These are phyloP conservation scores for Halocaridina rubra DNA, from an alignment of 2,888 invertebrate genomes.

Conservation along the genomic window DNA sequence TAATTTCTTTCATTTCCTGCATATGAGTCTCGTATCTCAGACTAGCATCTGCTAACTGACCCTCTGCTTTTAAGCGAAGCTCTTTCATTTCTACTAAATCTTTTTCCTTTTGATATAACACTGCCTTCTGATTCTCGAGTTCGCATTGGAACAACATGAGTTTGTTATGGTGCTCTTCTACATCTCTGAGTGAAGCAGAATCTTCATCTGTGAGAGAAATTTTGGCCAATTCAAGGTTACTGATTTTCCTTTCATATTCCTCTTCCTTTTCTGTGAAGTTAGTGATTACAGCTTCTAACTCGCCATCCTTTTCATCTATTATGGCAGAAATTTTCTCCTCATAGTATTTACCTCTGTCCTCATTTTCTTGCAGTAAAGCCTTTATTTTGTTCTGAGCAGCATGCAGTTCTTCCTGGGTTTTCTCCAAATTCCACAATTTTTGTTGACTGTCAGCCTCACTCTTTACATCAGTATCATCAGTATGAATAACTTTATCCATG, in stretches of 20 bases:
- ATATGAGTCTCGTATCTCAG: not conserved
- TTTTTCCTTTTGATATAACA: not conserved
- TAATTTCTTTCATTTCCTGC: not conserved
- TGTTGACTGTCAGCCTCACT: too few species aligned
- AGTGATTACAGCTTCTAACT: slow-evolving; percentile 27
- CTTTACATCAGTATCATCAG: too few species aligned
- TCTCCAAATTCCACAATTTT: too few species aligned
- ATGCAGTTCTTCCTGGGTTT: too few species aligned
- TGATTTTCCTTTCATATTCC: not conserved
- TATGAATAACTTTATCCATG: too few species aligned
- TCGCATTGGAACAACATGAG: not conserved
- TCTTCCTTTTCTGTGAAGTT: slow-evolving; percentile 47
- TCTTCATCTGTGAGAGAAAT: not conserved
- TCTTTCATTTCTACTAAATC: not conserved
- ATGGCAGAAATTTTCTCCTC: not conserved
- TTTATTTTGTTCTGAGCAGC: not conserved
- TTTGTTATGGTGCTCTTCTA: not conserved
- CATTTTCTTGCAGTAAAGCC: not conserved
- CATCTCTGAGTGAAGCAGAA: not conserved
- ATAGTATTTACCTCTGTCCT: not conserved
- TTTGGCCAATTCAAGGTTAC: too few species aligned
- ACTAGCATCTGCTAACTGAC: not conserved
- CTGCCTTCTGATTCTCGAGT: slow-evolving; percentile 20
- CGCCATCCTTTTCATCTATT: slow-evolving; percentile 34
- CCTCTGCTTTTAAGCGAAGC: not conserved